Evolutionary conservation across 2,797 vertebrate genomes (phyloP), one percentile per base, ranked within the genome.

Genomic region (Sebastes diaconus): DNA sequence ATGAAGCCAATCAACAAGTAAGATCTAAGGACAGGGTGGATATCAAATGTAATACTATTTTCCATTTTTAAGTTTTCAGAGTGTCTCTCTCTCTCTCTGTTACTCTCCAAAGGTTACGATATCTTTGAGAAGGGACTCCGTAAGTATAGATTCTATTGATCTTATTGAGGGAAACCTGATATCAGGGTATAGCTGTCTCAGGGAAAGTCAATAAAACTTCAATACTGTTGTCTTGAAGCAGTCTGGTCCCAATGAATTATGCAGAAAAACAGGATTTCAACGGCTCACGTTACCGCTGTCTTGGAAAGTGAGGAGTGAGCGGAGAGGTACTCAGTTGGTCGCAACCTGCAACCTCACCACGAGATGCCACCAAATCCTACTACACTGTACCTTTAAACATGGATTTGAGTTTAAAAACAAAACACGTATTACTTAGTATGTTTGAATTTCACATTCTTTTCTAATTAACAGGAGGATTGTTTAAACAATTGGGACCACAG

Each of bases 101-200:
- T 55, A 72, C 18, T 46, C 57, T 75, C 14, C 39, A 61, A 36
- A 72, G 32, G 58, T 73, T 29, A 46, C 22, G 13, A 30, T 36
- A n/a, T 12, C 14, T 68, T 61, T 63, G 16, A 66, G 63, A 70
- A 27, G 20, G 11, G 5, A 50, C 10, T 73, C 39, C 36, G 20
- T 27, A 34, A 1, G 29, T 29, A 13, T 42, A 24, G 63, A 12
- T 79, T 67, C 54, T 70, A 85, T 85, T 90, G 46, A 85, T 83
- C 22, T 18, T 46, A 63, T 79, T 75, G n/a, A 72, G 7, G 65
- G 84, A 75, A 84, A 87, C 63, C 16, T 76, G 39, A 70, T 81
- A 81, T 71, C 3, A 10, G 42, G n/a, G 29, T 63, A 11, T 12
- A 58, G 34, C 32, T 81, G 34, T 64, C 50, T 72, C 42, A 27